phyloP scores from a whole-genome alignment of 2,113 vertebrate genomes.

The Rhegmatorhina hoffmannsi region DNA sequence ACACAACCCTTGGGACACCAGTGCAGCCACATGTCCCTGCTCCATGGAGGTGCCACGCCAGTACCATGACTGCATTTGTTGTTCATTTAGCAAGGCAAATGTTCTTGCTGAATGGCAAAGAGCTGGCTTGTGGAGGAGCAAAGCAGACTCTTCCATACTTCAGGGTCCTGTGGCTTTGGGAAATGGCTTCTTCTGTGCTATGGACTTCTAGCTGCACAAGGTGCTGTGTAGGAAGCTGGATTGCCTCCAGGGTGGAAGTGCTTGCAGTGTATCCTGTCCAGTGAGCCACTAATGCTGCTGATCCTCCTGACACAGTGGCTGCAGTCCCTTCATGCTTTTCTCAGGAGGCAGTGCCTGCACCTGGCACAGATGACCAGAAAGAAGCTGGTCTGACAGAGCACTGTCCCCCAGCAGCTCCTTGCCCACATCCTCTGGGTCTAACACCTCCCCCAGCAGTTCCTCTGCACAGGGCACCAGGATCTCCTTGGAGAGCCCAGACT shows the following conservation, averaged over 20 bases:
- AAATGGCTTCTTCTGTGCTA: not conserved
- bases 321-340: not conserved
- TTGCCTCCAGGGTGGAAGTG: not conserved
- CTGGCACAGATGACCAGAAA: not conserved
- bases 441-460: not conserved
- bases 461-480: not conserved
- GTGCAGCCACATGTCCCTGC: not conserved
- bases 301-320: not conserved
- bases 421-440: not conserved
- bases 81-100: not conserved
- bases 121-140: not conserved
- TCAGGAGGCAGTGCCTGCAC: constrained; percentile 1
- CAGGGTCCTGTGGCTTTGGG: not conserved
- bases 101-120: not conserved
- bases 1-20: not conserved
- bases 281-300: constrained; percentile 25
- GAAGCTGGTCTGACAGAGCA: constrained; percentile 7
- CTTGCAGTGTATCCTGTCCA: not conserved
- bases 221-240: not conserved
- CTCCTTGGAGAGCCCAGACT: not conserved
- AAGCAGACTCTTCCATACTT: not conserved
- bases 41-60: not conserved
- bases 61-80: not conserved
- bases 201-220: not conserved
- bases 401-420: not conserved